Conservation (phyloP, 2,888 invertebrate species). For the Onthophagus sagittarius region DNA sequence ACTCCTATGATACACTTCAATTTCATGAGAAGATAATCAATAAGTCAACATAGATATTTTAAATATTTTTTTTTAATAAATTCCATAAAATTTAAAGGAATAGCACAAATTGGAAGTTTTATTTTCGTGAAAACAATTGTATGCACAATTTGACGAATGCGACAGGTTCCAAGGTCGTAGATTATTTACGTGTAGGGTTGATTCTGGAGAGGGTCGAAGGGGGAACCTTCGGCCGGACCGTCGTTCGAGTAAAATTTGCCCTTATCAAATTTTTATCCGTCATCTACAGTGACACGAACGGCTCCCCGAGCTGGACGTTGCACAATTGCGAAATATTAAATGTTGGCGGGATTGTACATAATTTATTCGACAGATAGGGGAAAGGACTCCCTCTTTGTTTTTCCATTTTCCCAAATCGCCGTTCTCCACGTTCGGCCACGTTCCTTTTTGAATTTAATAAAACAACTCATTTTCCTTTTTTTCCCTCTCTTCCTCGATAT, state of each 20-base stretch:
- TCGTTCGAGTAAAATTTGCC: constrained; percentile 44
- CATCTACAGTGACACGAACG: constrained; percentile 6
- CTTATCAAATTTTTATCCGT: constrained; percentile 43
- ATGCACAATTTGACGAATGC: neutral
- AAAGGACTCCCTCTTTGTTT: constrained; percentile 3
- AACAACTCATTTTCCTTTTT: neutral
- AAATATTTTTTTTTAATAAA: no score
- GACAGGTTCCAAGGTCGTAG: neutral
- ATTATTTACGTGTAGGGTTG: neutral
- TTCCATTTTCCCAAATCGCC: neutral
- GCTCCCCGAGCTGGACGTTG: neutral
- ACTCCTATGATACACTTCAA: no score
- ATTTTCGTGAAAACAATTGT: neutral
- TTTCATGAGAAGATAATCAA: no score
- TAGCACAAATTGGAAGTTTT: constrained; percentile 5
- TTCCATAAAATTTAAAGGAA: neutral
- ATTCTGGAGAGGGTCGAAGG: neutral
- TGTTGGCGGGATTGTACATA: constrained; percentile 7
- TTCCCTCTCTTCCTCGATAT: no score
- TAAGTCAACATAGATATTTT: no score
- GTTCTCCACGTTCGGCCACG: neutral
- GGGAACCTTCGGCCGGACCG: constrained; percentile 31
- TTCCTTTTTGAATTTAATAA: neutral
- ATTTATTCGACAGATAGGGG: constrained; percentile 6
- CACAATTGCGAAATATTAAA: constrained; percentile 12